Evolutionary conservation across 2,797 vertebrate species (phyloP).

Genomic region (Dicrostonyx torquatus): DNA sequence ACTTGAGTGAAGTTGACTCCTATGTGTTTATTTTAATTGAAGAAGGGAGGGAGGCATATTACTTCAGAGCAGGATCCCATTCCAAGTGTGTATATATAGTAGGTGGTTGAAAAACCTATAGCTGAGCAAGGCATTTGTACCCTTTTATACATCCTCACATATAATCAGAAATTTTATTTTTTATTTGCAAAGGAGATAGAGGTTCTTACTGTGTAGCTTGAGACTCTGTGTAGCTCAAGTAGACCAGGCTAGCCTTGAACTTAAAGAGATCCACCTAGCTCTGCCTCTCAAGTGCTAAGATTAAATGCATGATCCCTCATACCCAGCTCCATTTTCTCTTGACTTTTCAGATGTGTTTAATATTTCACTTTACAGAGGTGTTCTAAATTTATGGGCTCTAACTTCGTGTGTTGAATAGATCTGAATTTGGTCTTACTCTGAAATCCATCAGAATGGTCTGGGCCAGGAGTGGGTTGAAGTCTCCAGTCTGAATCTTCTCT

Average conservation of each 20-base stretch:
- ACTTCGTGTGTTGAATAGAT: constrained; percentile 17
- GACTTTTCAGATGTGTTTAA: not conserved
- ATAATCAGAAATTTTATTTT: not conserved
- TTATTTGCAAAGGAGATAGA: not conserved
- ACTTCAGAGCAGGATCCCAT: not conserved
- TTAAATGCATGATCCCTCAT: not conserved
- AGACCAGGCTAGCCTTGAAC: not conserved
- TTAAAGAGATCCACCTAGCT: not conserved
- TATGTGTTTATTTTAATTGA: constrained; percentile 40
- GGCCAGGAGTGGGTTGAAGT: not conserved
- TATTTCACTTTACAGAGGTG: not conserved
- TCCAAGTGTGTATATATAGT: not conserved
- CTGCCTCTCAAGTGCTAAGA: not conserved
- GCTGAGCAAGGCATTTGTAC: not conserved
- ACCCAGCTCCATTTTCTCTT: not conserved
- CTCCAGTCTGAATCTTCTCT: not conserved
- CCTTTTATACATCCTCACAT: not conserved
- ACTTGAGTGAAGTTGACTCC: not conserved
- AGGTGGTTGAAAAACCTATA: not conserved
- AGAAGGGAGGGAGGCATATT: not conserved
- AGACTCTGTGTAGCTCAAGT: not conserved
- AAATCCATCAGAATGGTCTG: not conserved
- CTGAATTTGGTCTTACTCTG: not conserved
- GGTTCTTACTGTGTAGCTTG: not conserved
- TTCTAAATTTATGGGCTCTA: constrained; percentile 35